Base-by-base conservation (phyloP, 2,113 vertebrate species). In the Zosterops hypoxanthus region DNA sequence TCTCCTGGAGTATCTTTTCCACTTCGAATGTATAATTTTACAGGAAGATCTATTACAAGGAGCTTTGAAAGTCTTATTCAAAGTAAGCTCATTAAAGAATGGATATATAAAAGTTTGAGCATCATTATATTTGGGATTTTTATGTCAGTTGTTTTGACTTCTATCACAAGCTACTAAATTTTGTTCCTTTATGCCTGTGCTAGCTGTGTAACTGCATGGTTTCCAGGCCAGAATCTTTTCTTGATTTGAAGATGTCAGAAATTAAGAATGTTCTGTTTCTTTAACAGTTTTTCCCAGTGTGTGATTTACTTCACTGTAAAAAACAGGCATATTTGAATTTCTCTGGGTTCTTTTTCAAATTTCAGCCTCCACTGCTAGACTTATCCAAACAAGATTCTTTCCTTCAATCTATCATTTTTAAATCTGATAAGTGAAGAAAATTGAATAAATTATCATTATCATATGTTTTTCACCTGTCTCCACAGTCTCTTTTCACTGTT, bases 201-300 rank as follows among this genome's bases (percentile, higher is more conserved):
- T 92, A 46, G 42, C 57, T 95, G 57, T 76, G 57, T 84, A 77
- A 88, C 60, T 92, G 92, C 73, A 42, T 84, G 57, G 33, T 86
- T 95, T 94, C 83, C 49, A 84, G 26, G 26, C 36, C 49, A 36
- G 84, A 91, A 85, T 72, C 59, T 91, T 91, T 72, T 79, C 78
- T 87, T 91, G 65, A 80, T 87, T 82, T 85, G 84, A 82, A 85
- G 53, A 61, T 91, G 84, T 94, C 93, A 95, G 49, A 89, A 91
- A 82, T 87, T 47, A 86, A 65, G 41, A 84, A 31, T 81, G 68
- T 80, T 95, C 61, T 82, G 36, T 86, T 86, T 18, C 46, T 76
- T 82, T 91, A 89, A 42, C 66, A 72, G 73, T 94, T 95, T 89
- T 50, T 82, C 72, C 36, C 55, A 87, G 57, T 29, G 18, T 65